Conservation (phyloP, 2,888 invertebrate species). For the Serripes groenlandicus region DNA sequence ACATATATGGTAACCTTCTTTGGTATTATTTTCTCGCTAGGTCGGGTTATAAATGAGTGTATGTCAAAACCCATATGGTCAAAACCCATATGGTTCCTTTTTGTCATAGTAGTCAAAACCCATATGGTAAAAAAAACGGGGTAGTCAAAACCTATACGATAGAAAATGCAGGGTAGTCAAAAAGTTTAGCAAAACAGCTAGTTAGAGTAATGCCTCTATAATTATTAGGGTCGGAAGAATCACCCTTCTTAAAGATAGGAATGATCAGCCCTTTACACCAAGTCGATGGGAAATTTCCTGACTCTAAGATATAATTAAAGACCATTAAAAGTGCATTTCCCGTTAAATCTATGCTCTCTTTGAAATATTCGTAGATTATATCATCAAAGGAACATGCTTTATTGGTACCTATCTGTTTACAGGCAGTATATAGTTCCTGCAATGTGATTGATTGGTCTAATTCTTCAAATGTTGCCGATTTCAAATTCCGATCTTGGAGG, state of each 20-base stretch:
- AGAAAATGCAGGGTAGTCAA: too few relatives aligned
- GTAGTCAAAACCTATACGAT: too few relatives aligned
- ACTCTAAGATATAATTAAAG: conserved; percentile 16
- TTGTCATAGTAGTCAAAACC: too few relatives aligned
- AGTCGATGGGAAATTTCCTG: conserved; percentile 10
- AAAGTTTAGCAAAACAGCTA: conserved; percentile 11
- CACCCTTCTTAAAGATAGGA: conserved; percentile 9
- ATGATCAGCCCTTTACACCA: conserved; percentile 19
- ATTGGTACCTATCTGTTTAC: not conserved
- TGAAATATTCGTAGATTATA: not conserved
- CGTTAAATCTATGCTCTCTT: not conserved
- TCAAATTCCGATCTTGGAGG: too few relatives aligned
- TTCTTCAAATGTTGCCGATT: conserved; percentile 10
- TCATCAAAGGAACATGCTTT: conserved; percentile 5
- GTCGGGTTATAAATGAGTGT: too few relatives aligned
- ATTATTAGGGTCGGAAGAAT: conserved; percentile 10
- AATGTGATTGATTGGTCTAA: not conserved
- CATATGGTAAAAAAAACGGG: too few relatives aligned
- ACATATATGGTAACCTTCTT: too few relatives aligned
- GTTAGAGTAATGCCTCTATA: conserved; percentile 1
- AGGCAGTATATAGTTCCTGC: not conserved
- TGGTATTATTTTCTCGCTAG: too few relatives aligned
- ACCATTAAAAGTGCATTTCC: not conserved
- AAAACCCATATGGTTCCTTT: too few relatives aligned
- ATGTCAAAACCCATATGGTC: too few relatives aligned